Evolutionary conservation across 2,113 vertebrate species (phyloP).

Genomic region (Ranitomeya imitator): DNA sequence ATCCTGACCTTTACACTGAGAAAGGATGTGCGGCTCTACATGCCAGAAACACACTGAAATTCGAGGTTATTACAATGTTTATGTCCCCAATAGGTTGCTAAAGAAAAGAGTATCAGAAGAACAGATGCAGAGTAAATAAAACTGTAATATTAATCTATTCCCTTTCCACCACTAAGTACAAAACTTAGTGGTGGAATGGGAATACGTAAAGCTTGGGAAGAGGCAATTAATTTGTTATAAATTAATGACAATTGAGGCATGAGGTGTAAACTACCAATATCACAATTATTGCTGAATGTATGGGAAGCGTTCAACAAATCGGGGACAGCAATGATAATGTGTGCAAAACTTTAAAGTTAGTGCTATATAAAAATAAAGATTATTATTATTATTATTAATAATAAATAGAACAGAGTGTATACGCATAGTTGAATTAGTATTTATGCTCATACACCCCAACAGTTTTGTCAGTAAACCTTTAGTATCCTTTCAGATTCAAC

Average conservation of each 20-base stretch:
- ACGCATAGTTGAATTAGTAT: too few relatives aligned
- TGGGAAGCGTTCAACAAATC: background rate
- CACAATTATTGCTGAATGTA: background rate
- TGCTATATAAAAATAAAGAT: too few relatives aligned
- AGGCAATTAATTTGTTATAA: too few relatives aligned
- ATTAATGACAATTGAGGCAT: background rate
- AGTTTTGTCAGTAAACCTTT: too few relatives aligned
- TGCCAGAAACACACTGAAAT: background rate
- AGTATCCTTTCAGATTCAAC: too few relatives aligned
- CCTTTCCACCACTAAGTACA: background rate
- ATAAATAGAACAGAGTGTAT: background rate
- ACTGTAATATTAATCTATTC: conserved; percentile 12
- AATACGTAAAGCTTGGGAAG: background rate
- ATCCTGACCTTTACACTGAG: conserved; percentile 6
- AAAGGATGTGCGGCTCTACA: background rate
- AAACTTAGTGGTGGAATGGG: background rate
- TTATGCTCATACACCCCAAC: too few relatives aligned
- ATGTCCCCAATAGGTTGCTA: background rate
- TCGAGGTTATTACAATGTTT: conserved; percentile 10
- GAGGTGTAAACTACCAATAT: background rate
- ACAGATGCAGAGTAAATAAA: conserved; percentile 1
- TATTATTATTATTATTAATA: too few relatives aligned
- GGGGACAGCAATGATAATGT: too few relatives aligned
- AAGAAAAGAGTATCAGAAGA: background rate
- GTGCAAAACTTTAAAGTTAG: too few relatives aligned